Conservation (phyloP, 2,797 vertebrate genomes). For the Cheirogaleus major region DNA sequence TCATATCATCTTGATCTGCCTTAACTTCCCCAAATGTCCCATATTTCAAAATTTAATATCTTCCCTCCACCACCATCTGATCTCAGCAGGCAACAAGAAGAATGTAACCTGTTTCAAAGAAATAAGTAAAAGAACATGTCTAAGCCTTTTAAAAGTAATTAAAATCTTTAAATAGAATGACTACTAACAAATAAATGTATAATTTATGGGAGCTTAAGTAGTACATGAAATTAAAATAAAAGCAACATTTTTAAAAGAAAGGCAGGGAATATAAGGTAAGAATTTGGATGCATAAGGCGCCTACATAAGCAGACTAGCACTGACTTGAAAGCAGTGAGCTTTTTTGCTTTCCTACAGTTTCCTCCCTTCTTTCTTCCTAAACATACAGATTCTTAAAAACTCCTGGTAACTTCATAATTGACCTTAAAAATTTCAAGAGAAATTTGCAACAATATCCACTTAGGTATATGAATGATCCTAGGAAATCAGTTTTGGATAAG, state of each 20-base stretch:
- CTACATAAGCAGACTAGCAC: neutral
- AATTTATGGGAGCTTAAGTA: neutral
- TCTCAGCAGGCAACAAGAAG: constrained; percentile 14
- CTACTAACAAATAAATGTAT: neutral
- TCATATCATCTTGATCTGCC: neutral
- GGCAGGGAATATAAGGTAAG: neutral
- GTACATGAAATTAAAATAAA: neutral
- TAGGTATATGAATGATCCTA: neutral
- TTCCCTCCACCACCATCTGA: neutral
- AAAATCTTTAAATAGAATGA: neutral
- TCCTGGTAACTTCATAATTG: neutral
- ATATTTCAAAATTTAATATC: neutral
- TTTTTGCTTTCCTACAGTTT: neutral
- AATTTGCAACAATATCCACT: neutral
- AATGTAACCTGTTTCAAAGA: neutral
- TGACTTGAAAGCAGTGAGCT: neutral
- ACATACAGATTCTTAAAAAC: neutral
- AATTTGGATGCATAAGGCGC: neutral
- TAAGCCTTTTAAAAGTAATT: neutral
- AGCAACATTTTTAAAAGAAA: neutral
- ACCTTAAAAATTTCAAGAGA: neutral
- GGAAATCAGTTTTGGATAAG: neutral
- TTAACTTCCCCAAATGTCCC: neutral
- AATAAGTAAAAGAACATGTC: neutral
- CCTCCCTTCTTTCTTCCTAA: neutral